Evolutionary conservation across 2,797 vertebrate genomes (phyloP).

Genomic region (Echiichthys vipera): DNA sequence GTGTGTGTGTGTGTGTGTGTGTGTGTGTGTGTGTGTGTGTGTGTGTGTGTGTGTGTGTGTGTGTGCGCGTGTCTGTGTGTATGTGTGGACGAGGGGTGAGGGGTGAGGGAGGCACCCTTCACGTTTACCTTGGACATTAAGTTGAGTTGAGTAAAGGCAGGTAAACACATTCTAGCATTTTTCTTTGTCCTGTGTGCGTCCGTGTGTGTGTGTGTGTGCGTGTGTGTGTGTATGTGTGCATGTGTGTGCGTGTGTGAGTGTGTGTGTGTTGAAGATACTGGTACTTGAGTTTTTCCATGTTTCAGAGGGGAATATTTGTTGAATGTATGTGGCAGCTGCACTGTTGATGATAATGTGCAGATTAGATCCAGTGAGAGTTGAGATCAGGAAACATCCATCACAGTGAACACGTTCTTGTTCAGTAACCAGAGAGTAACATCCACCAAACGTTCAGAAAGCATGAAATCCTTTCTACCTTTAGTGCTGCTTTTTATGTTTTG

Average conservation of each 20-base stretch:
- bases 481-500: too few species aligned
- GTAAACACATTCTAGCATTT: constrained; percentile 67
- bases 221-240: background rate
- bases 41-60: constrained; percentile 7
- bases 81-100: constrained; percentile 14
- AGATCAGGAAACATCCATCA: too few species aligned
- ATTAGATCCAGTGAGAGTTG: background rate
- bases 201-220: background rate
- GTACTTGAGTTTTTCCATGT: background rate
- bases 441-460: background rate
- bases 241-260: background rate
- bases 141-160: constrained; percentile 40
- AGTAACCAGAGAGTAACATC: too few species aligned
- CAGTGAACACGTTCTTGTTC: too few species aligned
- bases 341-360: background rate
- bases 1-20: constrained; percentile 31
- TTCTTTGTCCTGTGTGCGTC: background rate
- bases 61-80: constrained; percentile 18
- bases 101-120: constrained; percentile 35
- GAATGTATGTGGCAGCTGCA: background rate
- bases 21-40: constrained; percentile 21
- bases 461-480: background rate
- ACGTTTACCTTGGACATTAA: constrained; percentile 53
- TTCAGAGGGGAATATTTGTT: background rate
- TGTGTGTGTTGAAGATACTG: background rate